Percentiles rank a stretch among this genome's conserved stretches.
Evolutionary conservation across 1,140 invertebrate genomes (phyloP).

Genomic region (Dendroctonus ponderosae): DNA sequence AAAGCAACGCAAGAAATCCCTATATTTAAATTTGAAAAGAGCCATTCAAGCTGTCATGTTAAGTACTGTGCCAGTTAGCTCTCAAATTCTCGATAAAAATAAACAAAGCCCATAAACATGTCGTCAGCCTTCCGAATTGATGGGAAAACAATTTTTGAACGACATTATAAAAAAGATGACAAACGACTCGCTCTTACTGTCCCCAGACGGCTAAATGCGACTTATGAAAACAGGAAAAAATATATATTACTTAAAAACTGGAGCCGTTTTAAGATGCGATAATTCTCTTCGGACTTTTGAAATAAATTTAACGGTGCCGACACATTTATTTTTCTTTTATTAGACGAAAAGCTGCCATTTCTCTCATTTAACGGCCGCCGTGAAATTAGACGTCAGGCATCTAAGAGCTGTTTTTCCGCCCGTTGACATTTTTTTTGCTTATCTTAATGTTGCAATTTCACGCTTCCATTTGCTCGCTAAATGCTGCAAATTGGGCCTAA

Average conservation of each 20-base stretch:
- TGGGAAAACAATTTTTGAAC: too few species aligned
- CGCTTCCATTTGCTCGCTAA: too few species aligned
- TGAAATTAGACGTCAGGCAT: not conserved
- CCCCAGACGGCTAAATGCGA: constrained; percentile 12
- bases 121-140: too few species aligned
- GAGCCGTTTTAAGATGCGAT: constrained; percentile 15
- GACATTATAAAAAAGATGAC: constrained; percentile 9
- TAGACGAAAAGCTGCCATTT: constrained; percentile 16
- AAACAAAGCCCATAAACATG: too few species aligned
- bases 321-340: constrained; percentile 25
- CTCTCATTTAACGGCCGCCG: constrained; percentile 1
- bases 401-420: not conserved
- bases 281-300: constrained; percentile 15
- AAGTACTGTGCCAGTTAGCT: too few species aligned
- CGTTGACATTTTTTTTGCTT: too few species aligned
- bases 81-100: too few species aligned
- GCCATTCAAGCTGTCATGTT: too few species aligned
- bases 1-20: too few species aligned
- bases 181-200: constrained; percentile 3
- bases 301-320: constrained; percentile 23
- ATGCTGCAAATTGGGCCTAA: too few species aligned
- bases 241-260: constrained; percentile 14
- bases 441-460: too few species aligned
- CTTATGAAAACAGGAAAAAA: constrained; percentile 11
- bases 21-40: too few species aligned